A percentile compares a stretch with the other conserved stretches of the same genome.
These are phyloP conservation scores for Diadophis punctatus DNA, from an alignment of 2,113 vertebrate species.

Conservation along the genomic window DNA sequence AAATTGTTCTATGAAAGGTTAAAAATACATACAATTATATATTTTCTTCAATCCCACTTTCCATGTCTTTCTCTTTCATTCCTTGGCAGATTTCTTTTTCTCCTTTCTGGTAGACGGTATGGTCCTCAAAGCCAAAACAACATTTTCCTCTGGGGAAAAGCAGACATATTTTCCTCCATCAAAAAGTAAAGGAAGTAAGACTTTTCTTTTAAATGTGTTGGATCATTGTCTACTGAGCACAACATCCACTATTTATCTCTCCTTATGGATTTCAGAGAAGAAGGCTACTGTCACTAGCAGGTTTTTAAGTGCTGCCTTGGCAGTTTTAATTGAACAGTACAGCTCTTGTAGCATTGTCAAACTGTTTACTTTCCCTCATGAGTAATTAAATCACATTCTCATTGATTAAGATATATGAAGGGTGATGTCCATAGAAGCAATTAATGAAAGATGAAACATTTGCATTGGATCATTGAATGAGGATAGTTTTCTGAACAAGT, in stretches of 20 bases:
- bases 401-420: not conserved
- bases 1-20: slow-evolving; percentile 11
- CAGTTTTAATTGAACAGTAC: not conserved
- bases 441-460: not conserved
- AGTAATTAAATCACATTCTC: not conserved
- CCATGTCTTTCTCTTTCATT: not conserved
- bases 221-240: not conserved
- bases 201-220: not conserved
- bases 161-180: not conserved
- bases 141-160: not conserved
- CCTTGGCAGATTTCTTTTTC: not conserved
- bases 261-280: not conserved
- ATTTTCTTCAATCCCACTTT: not conserved
- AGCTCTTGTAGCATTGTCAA: not conserved
- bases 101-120: not conserved
- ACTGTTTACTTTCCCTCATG: not conserved
- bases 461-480: not conserved
- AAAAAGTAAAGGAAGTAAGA: not conserved
- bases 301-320: not conserved
- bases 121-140: not conserved
- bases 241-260: not conserved
- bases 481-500: not conserved
- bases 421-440: not conserved
- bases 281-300: not conserved
- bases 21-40: slow-evolving; percentile 12